Conservation (phyloP, 2,888 invertebrate genomes). For the Drosophila conformis region DNA sequence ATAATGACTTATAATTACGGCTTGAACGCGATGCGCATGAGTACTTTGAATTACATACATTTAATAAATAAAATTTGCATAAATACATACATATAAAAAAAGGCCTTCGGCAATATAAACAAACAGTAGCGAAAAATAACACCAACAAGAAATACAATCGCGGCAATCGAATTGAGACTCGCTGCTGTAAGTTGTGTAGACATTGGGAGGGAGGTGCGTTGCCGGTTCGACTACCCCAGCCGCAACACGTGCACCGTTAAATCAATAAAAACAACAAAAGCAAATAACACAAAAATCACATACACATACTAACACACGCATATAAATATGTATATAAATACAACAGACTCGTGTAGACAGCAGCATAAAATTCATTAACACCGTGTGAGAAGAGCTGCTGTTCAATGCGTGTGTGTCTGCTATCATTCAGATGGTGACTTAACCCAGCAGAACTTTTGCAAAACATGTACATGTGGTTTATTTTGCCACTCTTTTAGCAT, state of each 20-base stretch:
- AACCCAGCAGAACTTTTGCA: constrained; percentile 26
- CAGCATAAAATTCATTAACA: constrained; percentile 71
- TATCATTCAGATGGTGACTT: constrained; percentile 14
- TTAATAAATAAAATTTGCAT: constrained; percentile 11
- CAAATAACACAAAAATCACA: constrained; percentile 30
- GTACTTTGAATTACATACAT: constrained; percentile 38
- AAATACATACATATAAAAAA: constrained; percentile 10
- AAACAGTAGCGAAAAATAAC: constrained; percentile 38
- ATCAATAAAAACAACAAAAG: constrained; percentile 68
- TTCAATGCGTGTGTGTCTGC: constrained; percentile 27
- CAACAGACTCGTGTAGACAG: constrained; percentile 13
- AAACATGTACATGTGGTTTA: background rate
- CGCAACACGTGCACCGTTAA: constrained; percentile 74
- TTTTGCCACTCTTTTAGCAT: background rate
- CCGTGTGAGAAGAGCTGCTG: constrained; percentile 48
- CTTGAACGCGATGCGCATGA: constrained; percentile 55
- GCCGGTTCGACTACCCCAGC: constrained; percentile 54
- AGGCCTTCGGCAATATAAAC: constrained; percentile 54
- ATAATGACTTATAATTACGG: constrained; percentile 59
- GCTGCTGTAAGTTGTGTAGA: constrained; percentile 33
- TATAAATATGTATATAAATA: background rate
- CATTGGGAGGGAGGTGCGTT: constrained; percentile 22
- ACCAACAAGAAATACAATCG: constrained; percentile 28
- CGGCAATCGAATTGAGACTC: constrained; percentile 12
- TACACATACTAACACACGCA: constrained; percentile 3